A percentile compares a stretch with the other conserved stretches of the same genome.
phyloP scores from a whole-genome alignment of 2,888 invertebrate genomes.

The Chymomyza caudatula region DNA sequence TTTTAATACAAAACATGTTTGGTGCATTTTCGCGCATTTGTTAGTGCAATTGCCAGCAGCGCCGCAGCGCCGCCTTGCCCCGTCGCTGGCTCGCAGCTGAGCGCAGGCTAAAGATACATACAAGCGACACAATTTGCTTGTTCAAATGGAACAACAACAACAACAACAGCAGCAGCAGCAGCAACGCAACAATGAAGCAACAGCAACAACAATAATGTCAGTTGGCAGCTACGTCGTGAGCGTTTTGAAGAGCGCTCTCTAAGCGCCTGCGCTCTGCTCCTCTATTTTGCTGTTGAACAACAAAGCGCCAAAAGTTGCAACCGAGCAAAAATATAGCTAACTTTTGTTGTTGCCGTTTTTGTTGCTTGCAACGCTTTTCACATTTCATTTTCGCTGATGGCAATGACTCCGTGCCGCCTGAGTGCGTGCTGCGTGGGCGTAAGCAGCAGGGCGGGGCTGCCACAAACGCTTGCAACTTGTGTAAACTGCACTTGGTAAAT shows the following conservation, averaged over 20 bases:
- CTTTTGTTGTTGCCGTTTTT: constrained; percentile 7
- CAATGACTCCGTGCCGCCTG: constrained; percentile 30
- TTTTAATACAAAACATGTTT: constrained; percentile 1
- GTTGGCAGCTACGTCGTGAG: constrained; percentile 4
- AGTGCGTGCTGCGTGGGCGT: constrained; percentile 18
- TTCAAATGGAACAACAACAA: constrained; percentile 35
- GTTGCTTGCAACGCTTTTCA: constrained; percentile 23
- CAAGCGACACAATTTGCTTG: constrained; percentile 60
- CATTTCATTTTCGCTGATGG: constrained; percentile 34
- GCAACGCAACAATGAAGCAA: constrained; percentile 22
- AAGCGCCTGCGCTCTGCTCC: constrained; percentile 26
- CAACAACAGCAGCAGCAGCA: constrained; percentile 23
- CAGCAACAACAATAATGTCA: constrained; percentile 3
- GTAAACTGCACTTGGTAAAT: constrained; percentile 42
- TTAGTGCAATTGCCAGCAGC: constrained; percentile 24
- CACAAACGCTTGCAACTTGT: constrained; percentile 11
- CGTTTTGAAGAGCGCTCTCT: constrained; percentile 2
- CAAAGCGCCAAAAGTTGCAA: not conserved
- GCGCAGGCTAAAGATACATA: constrained; percentile 54
- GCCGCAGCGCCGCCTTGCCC: not conserved
- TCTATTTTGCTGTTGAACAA: not conserved
- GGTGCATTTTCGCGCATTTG: constrained; percentile 14
- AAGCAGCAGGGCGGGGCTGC: not conserved
- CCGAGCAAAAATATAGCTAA: constrained; percentile 6
- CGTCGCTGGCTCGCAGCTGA: not conserved